These are phyloP conservation scores for Carassius auratus DNA, from an alignment of 2,113 vertebrate genomes.

Conservation along the genomic window DNA sequence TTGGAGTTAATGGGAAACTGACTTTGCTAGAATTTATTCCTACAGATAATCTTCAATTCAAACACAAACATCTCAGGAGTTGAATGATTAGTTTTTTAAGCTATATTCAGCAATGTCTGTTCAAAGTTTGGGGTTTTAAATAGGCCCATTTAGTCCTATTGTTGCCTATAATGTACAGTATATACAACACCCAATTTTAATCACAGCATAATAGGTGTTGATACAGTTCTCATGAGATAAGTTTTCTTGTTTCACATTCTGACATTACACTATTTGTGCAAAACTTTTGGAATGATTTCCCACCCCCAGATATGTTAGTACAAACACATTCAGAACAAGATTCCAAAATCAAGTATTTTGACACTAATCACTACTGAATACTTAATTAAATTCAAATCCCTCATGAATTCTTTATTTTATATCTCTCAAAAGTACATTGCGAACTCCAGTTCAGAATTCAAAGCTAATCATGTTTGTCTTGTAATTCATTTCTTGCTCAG, in stretches of 20 bases:
- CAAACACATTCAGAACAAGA: background rate
- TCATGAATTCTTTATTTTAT: background rate
- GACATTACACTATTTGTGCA: background rate
- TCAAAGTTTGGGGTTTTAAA: background rate
- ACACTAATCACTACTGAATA: background rate
- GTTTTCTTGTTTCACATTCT: background rate
- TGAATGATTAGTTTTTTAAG: background rate
- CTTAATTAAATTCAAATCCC: background rate
- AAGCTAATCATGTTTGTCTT: background rate
- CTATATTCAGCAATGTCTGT: background rate
- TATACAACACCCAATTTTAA: background rate
- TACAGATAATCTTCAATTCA: background rate
- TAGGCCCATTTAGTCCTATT: background rate
- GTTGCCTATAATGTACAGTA: background rate
- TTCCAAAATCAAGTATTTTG: background rate
- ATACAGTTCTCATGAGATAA: no score
- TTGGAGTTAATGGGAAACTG: constrained; percentile 10
- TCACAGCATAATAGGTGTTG: background rate
- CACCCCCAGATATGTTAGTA: background rate
- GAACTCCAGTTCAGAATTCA: background rate
- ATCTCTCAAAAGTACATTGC: background rate
- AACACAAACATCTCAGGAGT: background rate
- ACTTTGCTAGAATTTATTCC: background rate
- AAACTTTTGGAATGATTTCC: background rate
- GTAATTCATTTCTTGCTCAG: background rate